Conservation (phyloP, 2,113 vertebrate genomes). For the Anarrhichthys ocellatus region DNA sequence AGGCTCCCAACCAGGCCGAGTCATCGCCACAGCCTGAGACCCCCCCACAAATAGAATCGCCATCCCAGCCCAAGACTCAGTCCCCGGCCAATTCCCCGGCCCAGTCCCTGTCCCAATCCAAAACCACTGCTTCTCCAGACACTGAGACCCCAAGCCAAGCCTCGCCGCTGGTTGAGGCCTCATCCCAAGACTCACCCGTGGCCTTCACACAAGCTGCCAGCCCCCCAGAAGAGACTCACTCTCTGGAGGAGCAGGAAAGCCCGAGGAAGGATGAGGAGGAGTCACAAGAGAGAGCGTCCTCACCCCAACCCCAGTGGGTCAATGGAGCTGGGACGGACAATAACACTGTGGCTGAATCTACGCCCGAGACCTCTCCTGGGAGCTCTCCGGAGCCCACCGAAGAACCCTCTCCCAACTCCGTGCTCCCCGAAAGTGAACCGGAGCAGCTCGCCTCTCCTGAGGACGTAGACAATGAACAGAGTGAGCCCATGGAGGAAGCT, state of each 20-base stretch:
- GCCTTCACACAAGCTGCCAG: slow-evolving; percentile 87
- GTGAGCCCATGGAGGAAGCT: slow-evolving; percentile 93
- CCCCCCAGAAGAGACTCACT: slow-evolving; percentile 86
- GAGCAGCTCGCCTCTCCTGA: slow-evolving; percentile 83
- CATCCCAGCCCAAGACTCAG: slow-evolving; percentile 20
- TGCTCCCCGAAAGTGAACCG: slow-evolving; percentile 66
- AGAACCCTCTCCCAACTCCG: slow-evolving; percentile 39
- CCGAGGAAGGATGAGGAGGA: slow-evolving; percentile 57
- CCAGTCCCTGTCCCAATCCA: slow-evolving; percentile 18
- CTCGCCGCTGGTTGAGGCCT: slow-evolving; percentile 28
- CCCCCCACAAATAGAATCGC: slow-evolving; percentile 38
- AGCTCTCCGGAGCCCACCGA: slow-evolving; percentile 33
- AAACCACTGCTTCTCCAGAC: slow-evolving; percentile 38
- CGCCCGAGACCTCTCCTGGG: slow-evolving; percentile 47
- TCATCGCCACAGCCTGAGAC: slow-evolving; percentile 31
- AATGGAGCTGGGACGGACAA: slow-evolving; percentile 90
- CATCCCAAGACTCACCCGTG: slow-evolving; percentile 86
- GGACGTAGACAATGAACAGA: slow-evolving; percentile 93
- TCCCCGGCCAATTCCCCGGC: not conserved
- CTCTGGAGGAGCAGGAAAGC: slow-evolving; percentile 82
- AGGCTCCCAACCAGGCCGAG: slow-evolving; percentile 22
- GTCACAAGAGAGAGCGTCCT: slow-evolving; percentile 47
- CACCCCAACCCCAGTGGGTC: slow-evolving; percentile 81
- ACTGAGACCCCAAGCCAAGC: slow-evolving; percentile 41
- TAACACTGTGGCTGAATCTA: slow-evolving; percentile 67